Conservation (phyloP, 1,140 invertebrate genomes). For the Oscheius sp. region DNA sequence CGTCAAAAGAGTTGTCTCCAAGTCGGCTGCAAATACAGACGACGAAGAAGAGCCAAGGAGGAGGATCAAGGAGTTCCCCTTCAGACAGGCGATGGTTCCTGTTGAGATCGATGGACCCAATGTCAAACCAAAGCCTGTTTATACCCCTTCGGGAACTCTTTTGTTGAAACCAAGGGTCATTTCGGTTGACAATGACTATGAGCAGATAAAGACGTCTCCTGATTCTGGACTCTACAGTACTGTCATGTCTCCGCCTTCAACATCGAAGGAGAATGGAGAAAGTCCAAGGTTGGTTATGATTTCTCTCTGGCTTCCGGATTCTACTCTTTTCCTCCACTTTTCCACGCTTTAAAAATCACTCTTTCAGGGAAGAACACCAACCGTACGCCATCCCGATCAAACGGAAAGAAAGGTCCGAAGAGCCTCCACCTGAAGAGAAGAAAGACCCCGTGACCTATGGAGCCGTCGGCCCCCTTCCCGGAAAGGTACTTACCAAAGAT, state of each 20-base stretch:
- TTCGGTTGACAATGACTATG: background rate
- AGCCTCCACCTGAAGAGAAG: conserved; percentile 14
- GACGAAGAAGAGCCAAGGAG: conserved; percentile 27
- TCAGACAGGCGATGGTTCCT: conserved; percentile 17
- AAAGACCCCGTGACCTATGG: conserved; percentile 34
- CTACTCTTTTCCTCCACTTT: background rate
- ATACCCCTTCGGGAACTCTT: conserved; percentile 21
- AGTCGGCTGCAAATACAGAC: conserved; percentile 40
- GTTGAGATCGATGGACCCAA: conserved; percentile 39
- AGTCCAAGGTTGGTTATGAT: background rate
- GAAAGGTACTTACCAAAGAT: conserved; percentile 35
- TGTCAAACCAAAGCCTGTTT: conserved; percentile 16
- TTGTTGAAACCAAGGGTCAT: conserved; percentile 23
- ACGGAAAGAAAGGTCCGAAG: background rate
- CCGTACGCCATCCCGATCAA: background rate
- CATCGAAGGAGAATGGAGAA: background rate
- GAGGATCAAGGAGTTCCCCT: conserved; percentile 23
- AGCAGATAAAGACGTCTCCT: background rate
- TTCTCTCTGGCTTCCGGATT: background rate
- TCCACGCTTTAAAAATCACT: background rate
- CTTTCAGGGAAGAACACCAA: background rate
- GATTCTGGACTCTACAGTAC: conserved; percentile 7
- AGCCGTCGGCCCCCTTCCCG: conserved; percentile 39
- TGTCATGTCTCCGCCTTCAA: background rate
- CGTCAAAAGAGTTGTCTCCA: conserved; percentile 48